Evolutionary conservation across 1,140 invertebrate species (phyloP), one percentile per base, ranked within the genome.

Genomic region (Akabosia matsudoensis): DNA sequence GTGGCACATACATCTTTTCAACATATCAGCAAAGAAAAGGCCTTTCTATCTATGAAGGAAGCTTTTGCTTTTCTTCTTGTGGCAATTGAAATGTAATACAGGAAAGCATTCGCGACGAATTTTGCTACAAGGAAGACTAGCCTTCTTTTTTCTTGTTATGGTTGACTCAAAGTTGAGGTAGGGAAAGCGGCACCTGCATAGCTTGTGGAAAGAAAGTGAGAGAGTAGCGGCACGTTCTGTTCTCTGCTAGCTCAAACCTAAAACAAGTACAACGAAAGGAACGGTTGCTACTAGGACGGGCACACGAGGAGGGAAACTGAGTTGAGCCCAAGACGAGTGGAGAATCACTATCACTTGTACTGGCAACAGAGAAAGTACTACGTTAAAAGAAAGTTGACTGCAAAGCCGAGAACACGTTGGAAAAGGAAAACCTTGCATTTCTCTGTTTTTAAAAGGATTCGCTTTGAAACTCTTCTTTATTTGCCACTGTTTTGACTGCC

Each of bases 81-180:
- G 61, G 24, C n/a, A 67, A 67, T 24, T 67, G 61, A 67, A 67
- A 30, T 30, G 31, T 67, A 67, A 67, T 67, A 67, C 28, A 10
- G 61, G 3, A 67, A 67, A 67, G 61, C 3, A 67, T 67, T 67
- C 61, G 31, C 61, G 14, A 67, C 26, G 61, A 67, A 67, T 67
- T 67, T 67, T 13, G 61, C 61, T 67, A 30, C 61, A 67, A 67
- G 61, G 61, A 67, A 67, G 28, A 67, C 61, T 61, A 22, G 61
- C 22, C 26, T 18, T 67, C 28, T 67, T n/a, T 45, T 45, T 18
- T 67, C 7, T 67, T 4, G n/a, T n/a, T n/a, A n/a, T n/a, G 26
- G 61, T 67, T 56, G 26, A n/a, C 54, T 61, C 14, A 22, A 7
- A 45, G 37, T 18, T 45, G n/a, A n/a, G n/a, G 54, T 7, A 61